phyloP scores from a whole-genome alignment of 2,797 vertebrate genomes.

The Pseudocheirus occidentalis region DNA sequence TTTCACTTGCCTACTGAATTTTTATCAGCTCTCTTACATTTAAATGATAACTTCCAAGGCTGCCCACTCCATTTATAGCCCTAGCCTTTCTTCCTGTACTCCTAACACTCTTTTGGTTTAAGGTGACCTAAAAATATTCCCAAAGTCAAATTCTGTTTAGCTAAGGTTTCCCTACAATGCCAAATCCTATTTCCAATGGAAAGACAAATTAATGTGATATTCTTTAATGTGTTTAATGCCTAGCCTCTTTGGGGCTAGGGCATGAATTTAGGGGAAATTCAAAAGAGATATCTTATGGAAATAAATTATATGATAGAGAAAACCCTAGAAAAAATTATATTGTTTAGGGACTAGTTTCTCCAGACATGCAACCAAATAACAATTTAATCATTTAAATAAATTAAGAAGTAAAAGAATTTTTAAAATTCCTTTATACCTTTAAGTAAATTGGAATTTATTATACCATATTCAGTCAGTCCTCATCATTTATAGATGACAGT shows the following conservation, averaged over 20 bases:
- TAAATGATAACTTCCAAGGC: background rate
- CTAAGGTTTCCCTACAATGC: background rate
- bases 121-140: background rate
- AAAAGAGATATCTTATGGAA: background rate
- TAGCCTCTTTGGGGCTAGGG: constrained; percentile 11
- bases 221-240: background rate
- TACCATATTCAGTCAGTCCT: background rate
- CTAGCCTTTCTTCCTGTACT: background rate
- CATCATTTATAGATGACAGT: background rate
- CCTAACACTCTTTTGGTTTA: background rate
- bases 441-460: background rate
- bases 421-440: background rate
- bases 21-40: background rate
- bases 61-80: background rate
- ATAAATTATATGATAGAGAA: background rate
- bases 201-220: background rate
- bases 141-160: background rate
- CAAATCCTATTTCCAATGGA: background rate
- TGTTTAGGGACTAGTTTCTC: background rate
- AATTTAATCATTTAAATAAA: background rate
- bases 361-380: background rate
- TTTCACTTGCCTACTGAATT: background rate
- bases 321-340: background rate
- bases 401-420: background rate
- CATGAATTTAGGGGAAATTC: background rate